A percentile compares a stretch with the other conserved stretches of the same genome.
Evolutionary conservation across 2,888 invertebrate species (phyloP).

Genomic region (Orthosia gothica): DNA sequence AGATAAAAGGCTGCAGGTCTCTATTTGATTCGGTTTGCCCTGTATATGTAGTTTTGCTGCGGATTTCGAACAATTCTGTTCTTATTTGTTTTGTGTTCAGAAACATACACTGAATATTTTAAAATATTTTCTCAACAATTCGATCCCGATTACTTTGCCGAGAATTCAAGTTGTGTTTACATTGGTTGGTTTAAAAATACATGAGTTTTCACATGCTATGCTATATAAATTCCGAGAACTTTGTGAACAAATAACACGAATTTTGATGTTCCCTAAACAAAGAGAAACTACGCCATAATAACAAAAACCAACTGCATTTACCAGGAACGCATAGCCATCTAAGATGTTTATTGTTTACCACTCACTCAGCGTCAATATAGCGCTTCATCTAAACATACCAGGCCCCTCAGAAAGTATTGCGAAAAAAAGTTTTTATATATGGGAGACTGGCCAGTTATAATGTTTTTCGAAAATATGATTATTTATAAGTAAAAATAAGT

Average conservation of each 20-base stretch:
- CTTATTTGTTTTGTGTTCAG: conserved; percentile 25
- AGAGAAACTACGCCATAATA: neutral
- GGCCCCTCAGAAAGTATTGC: too few relatives aligned
- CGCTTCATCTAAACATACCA: too few relatives aligned
- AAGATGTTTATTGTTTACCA: conserved; percentile 62
- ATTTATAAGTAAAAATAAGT: too few relatives aligned
- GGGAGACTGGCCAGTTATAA: too few relatives aligned
- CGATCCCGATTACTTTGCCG: neutral
- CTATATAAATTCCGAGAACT: too few relatives aligned
- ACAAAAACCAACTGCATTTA: conserved; percentile 24
- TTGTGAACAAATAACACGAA: too few relatives aligned
- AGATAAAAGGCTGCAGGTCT: conserved; percentile 34
- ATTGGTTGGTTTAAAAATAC: neutral
- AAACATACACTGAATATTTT: conserved; percentile 12
- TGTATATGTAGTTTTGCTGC: conserved; percentile 9
- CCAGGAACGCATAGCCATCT: conserved; percentile 45
- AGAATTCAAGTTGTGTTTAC: neutral
- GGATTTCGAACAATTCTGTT: conserved; percentile 6
- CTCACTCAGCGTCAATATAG: conserved; percentile 62
- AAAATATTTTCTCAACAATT: conserved; percentile 7
- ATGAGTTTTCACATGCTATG: neutral
- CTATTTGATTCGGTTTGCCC: conserved; percentile 16
- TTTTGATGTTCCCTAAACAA: neutral
- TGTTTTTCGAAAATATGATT: too few relatives aligned
- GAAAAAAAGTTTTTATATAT: too few relatives aligned